phyloP scores from a whole-genome alignment of 2,797 vertebrate species.

The Threskiornis aethiopicus region DNA sequence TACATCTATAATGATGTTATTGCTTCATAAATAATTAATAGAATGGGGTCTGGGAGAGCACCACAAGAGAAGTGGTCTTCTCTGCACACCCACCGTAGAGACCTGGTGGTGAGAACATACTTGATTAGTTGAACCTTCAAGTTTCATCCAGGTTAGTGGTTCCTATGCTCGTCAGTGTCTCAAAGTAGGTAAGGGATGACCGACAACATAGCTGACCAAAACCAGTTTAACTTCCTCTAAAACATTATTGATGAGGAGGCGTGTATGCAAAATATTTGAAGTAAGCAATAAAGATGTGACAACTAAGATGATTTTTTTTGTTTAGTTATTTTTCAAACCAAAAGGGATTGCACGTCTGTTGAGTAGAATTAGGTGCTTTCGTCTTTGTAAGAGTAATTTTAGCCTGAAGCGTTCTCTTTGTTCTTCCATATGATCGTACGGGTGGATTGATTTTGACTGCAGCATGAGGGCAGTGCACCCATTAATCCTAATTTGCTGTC shows the following conservation, averaged over 20 bases:
- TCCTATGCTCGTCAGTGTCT: neutral
- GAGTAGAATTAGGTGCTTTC: constrained; percentile 11
- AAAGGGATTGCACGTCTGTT: neutral
- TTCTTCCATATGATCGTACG: constrained; percentile 18
- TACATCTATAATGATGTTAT: neutral
- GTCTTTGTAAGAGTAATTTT: constrained; percentile 19
- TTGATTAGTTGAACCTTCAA: neutral
- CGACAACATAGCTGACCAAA: neutral
- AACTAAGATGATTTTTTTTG: constrained; percentile 3
- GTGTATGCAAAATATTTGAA: neutral
- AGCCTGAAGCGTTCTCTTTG: constrained; percentile 35
- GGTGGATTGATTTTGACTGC: constrained; percentile 55
- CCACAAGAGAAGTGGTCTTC: neutral
- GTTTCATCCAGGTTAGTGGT: neutral
- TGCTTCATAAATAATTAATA: neutral
- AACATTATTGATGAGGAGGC: neutral
- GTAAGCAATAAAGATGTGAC: constrained; percentile 17
- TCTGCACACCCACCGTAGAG: neutral
- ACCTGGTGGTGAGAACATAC: neutral
- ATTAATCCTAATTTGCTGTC: constrained; percentile 25
- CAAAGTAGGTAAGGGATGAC: neutral
- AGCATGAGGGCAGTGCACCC: neutral
- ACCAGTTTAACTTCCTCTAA: neutral
- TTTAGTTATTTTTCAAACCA: constrained; percentile 49
- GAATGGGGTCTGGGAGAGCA: neutral